Evolutionary conservation across 2,113 vertebrate species (phyloP).

Genomic region (Hippocampus comes): DNA sequence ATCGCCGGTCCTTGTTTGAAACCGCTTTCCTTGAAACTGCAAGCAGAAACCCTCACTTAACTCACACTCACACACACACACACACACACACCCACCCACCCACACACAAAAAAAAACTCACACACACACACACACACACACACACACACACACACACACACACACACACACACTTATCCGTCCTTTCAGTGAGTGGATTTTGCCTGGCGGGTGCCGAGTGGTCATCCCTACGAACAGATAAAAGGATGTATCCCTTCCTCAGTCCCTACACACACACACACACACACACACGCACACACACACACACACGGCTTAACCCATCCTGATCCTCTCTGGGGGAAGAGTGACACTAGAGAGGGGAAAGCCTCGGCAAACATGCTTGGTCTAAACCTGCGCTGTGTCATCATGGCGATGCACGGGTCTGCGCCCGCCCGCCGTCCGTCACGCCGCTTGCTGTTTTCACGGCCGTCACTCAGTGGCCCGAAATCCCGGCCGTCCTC

Average conservation of each 20-base stretch:
- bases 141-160: slow-evolving; percentile 23
- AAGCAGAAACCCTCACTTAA: slow-evolving; percentile 28
- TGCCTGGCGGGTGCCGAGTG: slow-evolving; percentile 41
- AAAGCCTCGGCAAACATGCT: slow-evolving; percentile 36
- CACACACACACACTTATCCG: slow-evolving; percentile 36
- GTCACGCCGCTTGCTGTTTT: slow-evolving; percentile 35
- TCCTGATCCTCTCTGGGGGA: slow-evolving; percentile 63
- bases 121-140: slow-evolving; percentile 25
- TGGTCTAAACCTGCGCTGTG: slow-evolving; percentile 29
- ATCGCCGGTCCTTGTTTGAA: slow-evolving; percentile 72
- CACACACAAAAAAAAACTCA: too few relatives aligned
- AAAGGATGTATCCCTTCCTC: slow-evolving; percentile 62
- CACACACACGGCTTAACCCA: slow-evolving; percentile 47
- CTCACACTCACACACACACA: slow-evolving; percentile 25
- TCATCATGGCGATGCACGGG: slow-evolving; percentile 54
- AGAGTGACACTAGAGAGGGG: slow-evolving; percentile 62
- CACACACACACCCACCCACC: neutral
- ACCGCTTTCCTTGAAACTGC: slow-evolving; percentile 56
- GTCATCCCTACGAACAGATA: slow-evolving; percentile 54
- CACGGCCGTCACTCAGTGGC: slow-evolving; percentile 35
- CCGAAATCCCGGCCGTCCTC: slow-evolving; percentile 10
- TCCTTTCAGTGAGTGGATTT: slow-evolving; percentile 58
- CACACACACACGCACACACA: slow-evolving; percentile 24
- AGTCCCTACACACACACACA: slow-evolving; percentile 37
- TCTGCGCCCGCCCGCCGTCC: slow-evolving; percentile 60